Evolutionary conservation across 2,113 vertebrate species (phyloP), one percentile per base, ranked within the genome.

Genomic region (Rissa tridactyla): DNA sequence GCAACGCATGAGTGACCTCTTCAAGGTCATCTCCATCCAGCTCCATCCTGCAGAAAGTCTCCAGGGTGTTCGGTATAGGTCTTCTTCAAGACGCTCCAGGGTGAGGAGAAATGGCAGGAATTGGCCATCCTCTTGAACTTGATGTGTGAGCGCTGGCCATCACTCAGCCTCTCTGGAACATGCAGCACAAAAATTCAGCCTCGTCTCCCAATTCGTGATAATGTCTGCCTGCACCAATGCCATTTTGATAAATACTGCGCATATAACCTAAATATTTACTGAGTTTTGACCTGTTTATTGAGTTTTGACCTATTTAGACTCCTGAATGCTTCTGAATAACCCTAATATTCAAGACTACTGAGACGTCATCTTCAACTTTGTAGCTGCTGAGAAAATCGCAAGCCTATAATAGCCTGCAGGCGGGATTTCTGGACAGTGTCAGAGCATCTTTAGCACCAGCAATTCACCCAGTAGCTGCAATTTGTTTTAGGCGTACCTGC

Each of bases 1-100:
- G 44, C 76, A 71, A 60, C 0, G 0, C 69, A 15, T 51, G 42
- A 54, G 11, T 4, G 1, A 18, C 22, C 17, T 72, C 66, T 75
- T 90, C 52, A 27, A 62, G 14, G 21, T 62, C 14, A 27, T 11
- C 36, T 82, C 21, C 46, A 62, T 25, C 64, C 47, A 72, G 26
- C 4, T 5, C 16, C 73, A 51, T 34, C 36, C 51, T 77, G 58
- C 68, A 77, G 54, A n/a, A 82, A 29, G 32, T 70, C 46, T 69
- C 30, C 25, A 25, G 11, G 21, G 12, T 58, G 34, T 86, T 72
- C 7, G 2, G 47, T 54, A 40, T 1, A 3, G 10, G 27, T 44
- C 3, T 1, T 60, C 64, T 82, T 58, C 64, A 64, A 58, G 60
- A 70, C 5, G 7, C 27, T 65, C 7, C 19, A 30, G 4, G 44